Base-by-base conservation (phyloP, 1,140 invertebrate genomes). In the Cryptotermes secundus region DNA sequence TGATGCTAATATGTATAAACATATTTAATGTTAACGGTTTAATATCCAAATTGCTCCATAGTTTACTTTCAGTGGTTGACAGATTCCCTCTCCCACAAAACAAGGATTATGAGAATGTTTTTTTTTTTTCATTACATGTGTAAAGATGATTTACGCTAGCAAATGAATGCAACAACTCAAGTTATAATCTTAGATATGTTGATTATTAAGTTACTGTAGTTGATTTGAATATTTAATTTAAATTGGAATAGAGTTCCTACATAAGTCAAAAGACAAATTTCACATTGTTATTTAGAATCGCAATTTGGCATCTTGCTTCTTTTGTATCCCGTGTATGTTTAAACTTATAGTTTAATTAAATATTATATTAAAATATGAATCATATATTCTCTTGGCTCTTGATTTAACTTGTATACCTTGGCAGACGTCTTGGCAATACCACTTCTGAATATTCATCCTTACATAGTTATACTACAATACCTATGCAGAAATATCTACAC, bases 261-360 rank as follows among this genome's bases (percentile, higher is more conserved):
- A n/a, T 26, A 72, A 72, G 3, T 72, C 10, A 72, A 72, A n/a
- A 72, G 10, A 72, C 59, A 14, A 72, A 72, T 9, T n/a, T 6
- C 14, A 31, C 59, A 82, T 49, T 38, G 38, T 81, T 81, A 38
- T 42, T 19, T n/a, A 14, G 19, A 49, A 45, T 49, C n/a, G 34
- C 81, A n/a, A 82, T 36, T 45, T 49, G 81, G 45, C 81, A 82
- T 82, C 81, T 82, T 82, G 81, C 2, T 82, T 81, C 45, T 82
- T 45, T 49, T 31, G 80, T 45, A 22, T 82, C 81, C 81, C 31
- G 24, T 82, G 31, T 49, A 82, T 24, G 53, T 82, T 53, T 45
- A 49, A 45, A 82, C 36, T 82, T 82, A 24, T 82, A 82, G 38
- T 16, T 82, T 45, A 82, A 82, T 81, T 34, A 81, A 81, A 35